phyloP scores from a whole-genome alignment of 1,140 invertebrate species.

The Latrodectus geometricus region DNA sequence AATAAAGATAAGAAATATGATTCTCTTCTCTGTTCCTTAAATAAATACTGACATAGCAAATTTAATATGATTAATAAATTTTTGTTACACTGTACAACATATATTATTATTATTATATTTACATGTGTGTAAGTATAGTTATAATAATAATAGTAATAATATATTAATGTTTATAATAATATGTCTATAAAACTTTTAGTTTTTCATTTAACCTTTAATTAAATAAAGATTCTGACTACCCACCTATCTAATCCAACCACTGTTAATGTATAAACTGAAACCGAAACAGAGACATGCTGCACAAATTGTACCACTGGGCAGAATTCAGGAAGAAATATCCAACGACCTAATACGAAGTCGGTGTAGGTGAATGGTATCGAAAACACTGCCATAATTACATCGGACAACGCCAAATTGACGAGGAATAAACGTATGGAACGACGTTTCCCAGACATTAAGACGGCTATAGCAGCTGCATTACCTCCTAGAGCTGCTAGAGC shows the following conservation, averaged over 20 bases:
- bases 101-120: too few relatives aligned
- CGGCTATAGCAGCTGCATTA: slow-evolving; percentile 69
- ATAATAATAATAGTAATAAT: too few relatives aligned
- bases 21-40: too few relatives aligned
- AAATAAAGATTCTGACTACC: slow-evolving; percentile 6
- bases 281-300: slow-evolving; percentile 69
- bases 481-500: slow-evolving; percentile 67
- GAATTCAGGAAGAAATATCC: slow-evolving; percentile 69
- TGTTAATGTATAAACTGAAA: slow-evolving; percentile 70
- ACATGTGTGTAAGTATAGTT: too few relatives aligned
- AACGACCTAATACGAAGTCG: slow-evolving; percentile 69
- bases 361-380: slow-evolving; percentile 72
- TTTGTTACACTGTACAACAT: too few relatives aligned
- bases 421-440: slow-evolving; percentile 68
- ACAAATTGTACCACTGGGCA: slow-evolving; percentile 70
- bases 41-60: too few relatives aligned
- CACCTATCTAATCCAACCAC: slow-evolving; percentile 71
- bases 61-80: too few relatives aligned
- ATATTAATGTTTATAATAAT: too few relatives aligned
- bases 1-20: too few relatives aligned
- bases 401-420: slow-evolving; percentile 70
- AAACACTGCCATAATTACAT: slow-evolving; percentile 70
- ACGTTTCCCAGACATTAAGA: slow-evolving; percentile 67
- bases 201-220: not conserved
- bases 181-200: too few relatives aligned